A percentile compares a stretch with the other conserved stretches of the same genome.
These are phyloP conservation scores for Tipula unca DNA, from an alignment of 2,888 invertebrate genomes.

Conservation along the genomic window DNA sequence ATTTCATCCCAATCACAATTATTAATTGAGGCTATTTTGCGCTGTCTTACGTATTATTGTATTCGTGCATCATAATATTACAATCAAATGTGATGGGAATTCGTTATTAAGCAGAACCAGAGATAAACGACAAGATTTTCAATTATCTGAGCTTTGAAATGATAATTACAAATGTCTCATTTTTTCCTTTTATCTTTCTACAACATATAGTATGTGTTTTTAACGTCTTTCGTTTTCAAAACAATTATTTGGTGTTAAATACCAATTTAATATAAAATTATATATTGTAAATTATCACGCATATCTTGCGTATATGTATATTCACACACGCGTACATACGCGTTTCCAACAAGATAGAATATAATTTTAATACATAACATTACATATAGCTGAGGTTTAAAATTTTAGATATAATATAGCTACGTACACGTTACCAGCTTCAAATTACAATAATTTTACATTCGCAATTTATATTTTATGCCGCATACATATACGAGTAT, in stretches of 20 bases:
- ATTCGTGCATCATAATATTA: not conserved
- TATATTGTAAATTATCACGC: not conserved
- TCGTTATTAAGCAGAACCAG: not conserved
- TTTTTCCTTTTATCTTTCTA: not conserved
- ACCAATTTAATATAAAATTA: not conserved
- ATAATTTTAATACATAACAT: not conserved
- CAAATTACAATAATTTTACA: not conserved
- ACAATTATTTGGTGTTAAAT: constrained; percentile 8
- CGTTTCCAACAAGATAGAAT: not conserved
- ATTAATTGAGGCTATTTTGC: not conserved
- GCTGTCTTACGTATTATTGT: not conserved
- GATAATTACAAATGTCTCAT: not conserved
- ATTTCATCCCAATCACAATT: not conserved
- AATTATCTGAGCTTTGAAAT: not conserved
- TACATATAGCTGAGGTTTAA: not conserved
- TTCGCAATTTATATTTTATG: not conserved
- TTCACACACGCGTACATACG: not conserved
- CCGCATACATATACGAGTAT: not conserved
- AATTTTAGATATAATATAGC: not conserved
- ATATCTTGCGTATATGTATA: not conserved
- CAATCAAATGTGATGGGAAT: not conserved
- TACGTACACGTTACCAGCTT: not conserved
- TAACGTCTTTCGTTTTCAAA: not conserved
- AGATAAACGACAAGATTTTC: not conserved
- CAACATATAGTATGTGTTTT: not conserved